phyloP scores from a whole-genome alignment of 2,888 invertebrate genomes.

The Folsomia manolachei region DNA sequence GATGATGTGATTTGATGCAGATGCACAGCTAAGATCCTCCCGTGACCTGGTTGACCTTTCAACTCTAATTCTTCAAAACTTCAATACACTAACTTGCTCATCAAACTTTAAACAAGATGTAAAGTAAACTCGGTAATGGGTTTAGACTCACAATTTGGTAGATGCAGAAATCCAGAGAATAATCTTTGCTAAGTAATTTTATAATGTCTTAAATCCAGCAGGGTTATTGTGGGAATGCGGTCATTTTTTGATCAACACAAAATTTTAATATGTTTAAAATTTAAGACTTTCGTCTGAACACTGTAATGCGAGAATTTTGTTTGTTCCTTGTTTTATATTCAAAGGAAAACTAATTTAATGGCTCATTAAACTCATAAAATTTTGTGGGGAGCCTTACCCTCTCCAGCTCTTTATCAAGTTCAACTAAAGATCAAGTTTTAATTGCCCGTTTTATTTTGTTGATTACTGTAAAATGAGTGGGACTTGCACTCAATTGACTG shows the following conservation, averaged over 20 bases:
- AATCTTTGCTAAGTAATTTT: too few species aligned
- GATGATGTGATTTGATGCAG: neutral
- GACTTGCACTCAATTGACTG: too few species aligned
- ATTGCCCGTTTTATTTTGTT: neutral
- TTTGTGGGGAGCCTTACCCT: neutral
- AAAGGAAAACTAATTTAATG: neutral
- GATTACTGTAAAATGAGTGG: too few species aligned
- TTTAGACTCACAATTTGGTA: neutral
- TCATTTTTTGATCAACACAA: too few species aligned
- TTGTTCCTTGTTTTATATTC: neutral
- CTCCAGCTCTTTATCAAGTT: neutral
- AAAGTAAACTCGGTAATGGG: neutral
- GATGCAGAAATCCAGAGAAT: too few species aligned
- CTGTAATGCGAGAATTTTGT: neutral
- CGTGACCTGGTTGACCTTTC: neutral
- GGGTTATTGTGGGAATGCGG: too few species aligned
- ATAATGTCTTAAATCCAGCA: neutral
- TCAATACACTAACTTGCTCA: neutral
- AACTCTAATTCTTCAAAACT: conserved; percentile 9
- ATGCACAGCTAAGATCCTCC: neutral
- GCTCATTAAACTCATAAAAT: neutral
- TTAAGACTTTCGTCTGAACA: neutral
- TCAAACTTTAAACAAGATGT: conserved; percentile 1
- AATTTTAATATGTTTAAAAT: neutral
- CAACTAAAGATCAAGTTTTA: conserved; percentile 1